Evolutionary conservation across 2,113 vertebrate genomes (phyloP), one percentile per base, ranked within the genome.

Genomic region (Alexandromys fortis): DNA sequence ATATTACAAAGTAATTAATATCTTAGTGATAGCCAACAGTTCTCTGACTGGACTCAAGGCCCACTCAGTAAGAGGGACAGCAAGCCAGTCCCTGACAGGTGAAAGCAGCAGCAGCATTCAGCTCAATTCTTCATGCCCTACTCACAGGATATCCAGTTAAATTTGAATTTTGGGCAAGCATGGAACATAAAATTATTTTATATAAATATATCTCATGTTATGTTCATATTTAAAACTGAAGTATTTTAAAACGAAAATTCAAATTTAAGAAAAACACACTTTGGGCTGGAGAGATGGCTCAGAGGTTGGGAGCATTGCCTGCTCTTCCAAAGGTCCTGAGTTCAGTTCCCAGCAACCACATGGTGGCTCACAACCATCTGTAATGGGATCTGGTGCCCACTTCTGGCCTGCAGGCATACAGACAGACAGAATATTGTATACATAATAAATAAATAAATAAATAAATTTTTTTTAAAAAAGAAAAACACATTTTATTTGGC

Each of bases 241-340:
- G n/a, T 86, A 49, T 61, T 93, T 85, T 55, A 49, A 96, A 96
- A 72, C 19, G 35, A 55, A 77, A 72, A 78, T 55, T 93, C 61
- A 92, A 92, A 72, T 3, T 42, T 52, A 82, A 91, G 68, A 52
- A 38, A 87, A 35, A 83, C n/a, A 72, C 61, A 47, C 58, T 93
- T 78, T 73, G 42, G 42, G 42, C 42, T 42, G 42, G 42, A 42
- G 42, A 42, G 42, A 42, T 42, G 42, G 42, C 42, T 42, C 42
- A 42, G 42, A 42, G 42, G 42, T 42, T 42, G 42, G 42, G 42
- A 42, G 42, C 42, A 42, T 42, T 42, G 42, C 42, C 42, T 42
- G 42, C 42, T 42, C 42, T 42, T 42, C 42, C 42, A 42, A 42
- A 42, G 42, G 42, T 42, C 42, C 42, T 42, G 42, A 42, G 42